A percentile compares a stretch with the other conserved stretches of the same genome.
Evolutionary conservation across 2,888 invertebrate species (phyloP).

Genomic region (Rhagonycha fulva): DNA sequence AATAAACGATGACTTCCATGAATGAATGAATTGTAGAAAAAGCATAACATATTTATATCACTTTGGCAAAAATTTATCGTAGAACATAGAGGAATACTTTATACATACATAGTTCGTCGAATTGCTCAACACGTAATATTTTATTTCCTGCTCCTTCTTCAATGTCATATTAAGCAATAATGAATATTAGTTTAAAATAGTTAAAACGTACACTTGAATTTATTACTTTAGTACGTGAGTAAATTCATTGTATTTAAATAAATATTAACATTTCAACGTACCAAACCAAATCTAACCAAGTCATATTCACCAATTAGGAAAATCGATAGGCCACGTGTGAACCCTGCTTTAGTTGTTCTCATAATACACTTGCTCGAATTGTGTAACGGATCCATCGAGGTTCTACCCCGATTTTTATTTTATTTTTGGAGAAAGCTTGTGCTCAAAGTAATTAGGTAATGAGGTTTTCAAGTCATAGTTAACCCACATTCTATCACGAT

Average conservation of each 20-base stretch:
- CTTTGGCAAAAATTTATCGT: constrained; percentile 22
- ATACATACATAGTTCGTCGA: constrained; percentile 5
- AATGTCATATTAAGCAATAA: constrained; percentile 25
- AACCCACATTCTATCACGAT: not conserved
- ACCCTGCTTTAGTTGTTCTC: not conserved
- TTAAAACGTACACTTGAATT: not conserved
- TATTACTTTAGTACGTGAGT: not conserved
- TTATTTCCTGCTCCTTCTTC: constrained; percentile 20
- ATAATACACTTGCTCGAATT: not conserved
- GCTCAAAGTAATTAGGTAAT: not conserved
- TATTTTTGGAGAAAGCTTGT: constrained; percentile 12
- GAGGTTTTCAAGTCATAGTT: not conserved
- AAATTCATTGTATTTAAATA: not conserved
- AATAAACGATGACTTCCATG: not conserved
- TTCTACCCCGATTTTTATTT: constrained; percentile 27
- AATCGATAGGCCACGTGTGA: not conserved
- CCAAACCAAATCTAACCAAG: not conserved
- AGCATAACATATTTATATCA: constrained; percentile 7
- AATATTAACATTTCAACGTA: not conserved
- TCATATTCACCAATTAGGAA: not conserved
- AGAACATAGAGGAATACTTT: not conserved
- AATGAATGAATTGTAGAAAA: constrained; percentile 7
- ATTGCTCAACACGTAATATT: constrained; percentile 12
- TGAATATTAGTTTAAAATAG: not conserved
- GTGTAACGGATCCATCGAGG: not conserved